These are phyloP conservation scores for Chunga burmeisteri DNA, from an alignment of 2,113 vertebrate species.

Conservation along the genomic window DNA sequence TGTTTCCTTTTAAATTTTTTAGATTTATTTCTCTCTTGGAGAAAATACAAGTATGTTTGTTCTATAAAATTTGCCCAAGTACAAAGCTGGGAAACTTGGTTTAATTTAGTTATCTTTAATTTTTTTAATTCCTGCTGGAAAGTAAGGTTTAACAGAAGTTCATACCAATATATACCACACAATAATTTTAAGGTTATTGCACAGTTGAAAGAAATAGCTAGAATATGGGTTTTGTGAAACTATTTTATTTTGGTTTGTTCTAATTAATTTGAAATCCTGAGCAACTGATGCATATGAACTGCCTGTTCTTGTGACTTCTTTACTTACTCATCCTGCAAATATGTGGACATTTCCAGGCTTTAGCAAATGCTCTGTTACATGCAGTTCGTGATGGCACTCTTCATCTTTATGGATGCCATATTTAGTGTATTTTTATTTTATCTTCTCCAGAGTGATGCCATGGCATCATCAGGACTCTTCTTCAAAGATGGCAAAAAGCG, in stretches of 20 bases:
- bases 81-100: not conserved
- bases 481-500: slow-evolving; percentile 97
- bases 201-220: not conserved
- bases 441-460: slow-evolving; percentile 65
- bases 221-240: not conserved
- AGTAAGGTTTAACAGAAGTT: not conserved
- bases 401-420: not conserved
- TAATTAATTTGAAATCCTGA: not conserved
- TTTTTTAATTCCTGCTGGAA: not conserved
- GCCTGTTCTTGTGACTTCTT: not conserved
- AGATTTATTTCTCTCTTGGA: not conserved
- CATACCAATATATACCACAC: not conserved
- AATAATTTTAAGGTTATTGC: not conserved
- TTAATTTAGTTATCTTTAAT: not conserved
- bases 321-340: not conserved
- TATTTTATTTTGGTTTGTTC: not conserved
- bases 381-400: not conserved
- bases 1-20: not conserved
- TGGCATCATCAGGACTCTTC: slow-evolving; percentile 82
- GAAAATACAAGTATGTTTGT: not conserved
- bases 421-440: not conserved
- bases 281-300: not conserved
- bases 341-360: not conserved
- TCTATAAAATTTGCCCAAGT: not conserved
- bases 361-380: not conserved